Evolutionary conservation across 2,888 invertebrate genomes (phyloP).

Genomic region (Panzeria rudis): DNA sequence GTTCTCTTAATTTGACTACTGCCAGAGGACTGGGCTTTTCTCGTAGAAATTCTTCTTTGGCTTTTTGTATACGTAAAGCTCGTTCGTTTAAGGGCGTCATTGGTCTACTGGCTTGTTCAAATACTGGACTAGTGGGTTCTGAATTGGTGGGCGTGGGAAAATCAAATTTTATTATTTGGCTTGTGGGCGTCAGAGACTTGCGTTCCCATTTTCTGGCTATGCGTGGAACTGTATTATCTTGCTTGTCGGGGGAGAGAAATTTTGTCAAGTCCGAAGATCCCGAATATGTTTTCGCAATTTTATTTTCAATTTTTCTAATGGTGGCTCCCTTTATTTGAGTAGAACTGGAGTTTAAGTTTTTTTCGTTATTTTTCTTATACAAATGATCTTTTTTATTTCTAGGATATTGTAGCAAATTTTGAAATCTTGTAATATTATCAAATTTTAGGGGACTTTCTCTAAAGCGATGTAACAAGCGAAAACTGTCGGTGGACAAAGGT

Average conservation of each 20-base stretch:
- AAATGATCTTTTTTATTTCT: constrained; percentile 76
- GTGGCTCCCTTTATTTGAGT: constrained; percentile 76
- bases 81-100: constrained; percentile 83
- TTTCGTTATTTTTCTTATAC: constrained; percentile 81
- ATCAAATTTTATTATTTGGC: constrained; percentile 67
- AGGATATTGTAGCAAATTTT: constrained; percentile 47
- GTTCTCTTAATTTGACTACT: constrained; percentile 74
- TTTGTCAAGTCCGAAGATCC: constrained; percentile 72
- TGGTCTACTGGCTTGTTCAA: constrained; percentile 74
- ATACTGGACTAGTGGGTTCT: constrained; percentile 75
- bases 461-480: constrained; percentile 75
- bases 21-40: constrained; percentile 81
- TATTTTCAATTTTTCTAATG: constrained; percentile 79
- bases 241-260: constrained; percentile 77
- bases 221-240: constrained; percentile 81
- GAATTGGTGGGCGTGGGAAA: constrained; percentile 70
- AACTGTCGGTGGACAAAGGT: constrained; percentile 81
- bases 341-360: constrained; percentile 72
- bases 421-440: constrained; percentile 57
- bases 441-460: constrained; percentile 42
- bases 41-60: constrained; percentile 89
- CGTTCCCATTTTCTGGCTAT: constrained; percentile 81
- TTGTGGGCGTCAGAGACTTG: constrained; percentile 80
- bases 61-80: constrained; percentile 87
- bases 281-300: constrained; percentile 80